Evolutionary conservation across 1,140 invertebrate genomes (phyloP).

Genomic region (Scaptomyza hsui): DNA sequence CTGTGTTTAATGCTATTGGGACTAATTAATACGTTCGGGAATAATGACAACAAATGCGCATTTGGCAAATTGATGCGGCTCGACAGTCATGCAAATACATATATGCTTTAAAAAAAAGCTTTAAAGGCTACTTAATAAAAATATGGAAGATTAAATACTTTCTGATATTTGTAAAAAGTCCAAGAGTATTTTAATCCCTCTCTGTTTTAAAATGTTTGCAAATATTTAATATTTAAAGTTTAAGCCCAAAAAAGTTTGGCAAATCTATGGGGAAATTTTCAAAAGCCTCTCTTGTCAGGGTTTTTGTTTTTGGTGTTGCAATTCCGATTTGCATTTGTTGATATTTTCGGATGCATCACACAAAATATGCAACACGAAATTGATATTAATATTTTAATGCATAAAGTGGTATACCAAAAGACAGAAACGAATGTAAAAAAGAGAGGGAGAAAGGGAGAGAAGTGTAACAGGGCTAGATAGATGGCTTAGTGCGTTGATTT

Average conservation of each 20-base stretch:
- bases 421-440: too few relatives aligned
- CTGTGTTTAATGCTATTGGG: background rate
- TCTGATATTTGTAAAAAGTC: too few relatives aligned
- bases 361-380: constrained; percentile 72
- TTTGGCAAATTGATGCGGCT: constrained; percentile 16
- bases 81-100: background rate
- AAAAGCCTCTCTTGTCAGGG: background rate
- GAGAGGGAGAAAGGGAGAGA: constrained; percentile 3
- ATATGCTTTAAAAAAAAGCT: constrained; percentile 4
- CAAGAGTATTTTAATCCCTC: too few relatives aligned
- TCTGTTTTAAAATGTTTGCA: background rate
- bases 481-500: constrained; percentile 52
- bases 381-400: constrained; percentile 77
- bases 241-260: background rate
- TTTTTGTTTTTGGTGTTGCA: background rate
- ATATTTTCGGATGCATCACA: constrained; percentile 49
- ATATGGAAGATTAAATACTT: too few relatives aligned
- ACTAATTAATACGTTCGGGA: constrained; percentile 40
- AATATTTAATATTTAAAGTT: background rate
- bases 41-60: constrained; percentile 10
- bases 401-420: constrained; percentile 46
- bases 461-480: background rate
- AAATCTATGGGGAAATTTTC: constrained; percentile 1
- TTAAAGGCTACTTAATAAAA: background rate
- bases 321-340: constrained; percentile 21